Evolutionary conservation across 2,797 vertebrate genomes (phyloP).

Genomic region (Sebastes matsubarae): DNA sequence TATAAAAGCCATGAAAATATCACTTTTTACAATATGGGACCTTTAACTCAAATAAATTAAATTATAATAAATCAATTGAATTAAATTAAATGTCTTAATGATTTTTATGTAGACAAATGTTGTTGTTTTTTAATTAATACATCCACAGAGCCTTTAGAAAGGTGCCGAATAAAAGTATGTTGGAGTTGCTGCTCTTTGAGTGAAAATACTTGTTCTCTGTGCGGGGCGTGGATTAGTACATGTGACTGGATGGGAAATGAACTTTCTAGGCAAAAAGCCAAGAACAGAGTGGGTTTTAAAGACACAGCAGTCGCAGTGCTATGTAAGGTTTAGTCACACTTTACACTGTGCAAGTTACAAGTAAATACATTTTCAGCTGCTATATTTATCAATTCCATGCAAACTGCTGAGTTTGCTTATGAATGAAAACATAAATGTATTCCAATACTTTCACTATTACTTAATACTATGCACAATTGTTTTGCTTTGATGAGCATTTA

Average conservation of each 20-base stretch:
- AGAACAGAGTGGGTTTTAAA: background rate
- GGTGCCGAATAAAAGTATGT: too few species aligned
- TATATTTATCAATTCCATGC: background rate
- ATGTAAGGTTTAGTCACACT: background rate
- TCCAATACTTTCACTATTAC: background rate
- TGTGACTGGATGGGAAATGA: background rate
- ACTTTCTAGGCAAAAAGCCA: background rate
- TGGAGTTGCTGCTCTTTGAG: background rate
- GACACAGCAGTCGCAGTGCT: background rate
- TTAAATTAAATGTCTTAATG: fast-evolving
- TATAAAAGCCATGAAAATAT: too few species aligned
- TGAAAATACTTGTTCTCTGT: background rate
- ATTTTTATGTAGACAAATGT: too few species aligned
- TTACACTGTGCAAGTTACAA: background rate
- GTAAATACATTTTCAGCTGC: background rate
- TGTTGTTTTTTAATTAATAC: too few species aligned
- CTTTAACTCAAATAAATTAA: background rate
- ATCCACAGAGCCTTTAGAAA: too few species aligned
- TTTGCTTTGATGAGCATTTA: background rate
- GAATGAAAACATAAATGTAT: background rate
- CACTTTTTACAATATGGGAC: fast-evolving
- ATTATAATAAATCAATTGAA: background rate
- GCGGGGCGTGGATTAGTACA: background rate
- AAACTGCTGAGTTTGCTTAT: background rate
- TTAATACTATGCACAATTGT: background rate